Base-by-base conservation (phyloP, 2,888 invertebrate genomes). In the Gandaritis pyraliata region DNA sequence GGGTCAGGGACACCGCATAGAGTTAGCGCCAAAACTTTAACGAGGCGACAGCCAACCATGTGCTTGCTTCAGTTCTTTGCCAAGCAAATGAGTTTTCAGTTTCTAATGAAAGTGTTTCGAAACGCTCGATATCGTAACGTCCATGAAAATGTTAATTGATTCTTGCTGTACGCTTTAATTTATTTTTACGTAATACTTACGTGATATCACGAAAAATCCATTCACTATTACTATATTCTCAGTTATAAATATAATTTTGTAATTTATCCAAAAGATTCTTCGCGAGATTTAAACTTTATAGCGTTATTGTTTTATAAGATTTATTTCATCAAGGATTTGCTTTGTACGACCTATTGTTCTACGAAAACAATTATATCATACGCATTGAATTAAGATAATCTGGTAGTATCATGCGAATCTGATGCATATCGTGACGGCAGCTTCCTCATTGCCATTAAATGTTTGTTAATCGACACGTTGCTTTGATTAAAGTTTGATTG, bases 1-100 rank as follows among this genome's bases (percentile, higher is more conserved):
- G 61, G 83, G 85, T 83, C 85, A 84, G 71, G 84, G 85, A 78
- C 82, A 78, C 80, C 70, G 83, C 83, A 80, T 77, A 73, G 72
- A 70, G 74, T 75, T 77, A 73, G 74, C 72, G 77, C 79, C 78
- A 82, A 80, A 81, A 75, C 72, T 74, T 71, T 74, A 71, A 47
- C 55, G 49, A 55, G 58, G 50, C 58, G 36, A 50, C 48, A 46
- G 54, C 56, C 43, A 58, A 41, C 43, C 51, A 51, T 48, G 54
- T 61, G 51, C 57, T 66, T 58, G 58, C 63, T 62, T 58, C 58
- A 64, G 51, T 63, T 43, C 56, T 47, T 48, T 55, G 60, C 58
- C 23, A 62, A 60, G 16, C 51, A 65, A 15, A 16, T 51, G 15
- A 47, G 58, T 70, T 66, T 61, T 55, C 52, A 69, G 65, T 72